A percentile compares a stretch with the other conserved stretches of the same genome.
These are phyloP conservation scores for Ectemnius cavifrons DNA, from an alignment of 2,888 invertebrate species.

Conservation along the genomic window DNA sequence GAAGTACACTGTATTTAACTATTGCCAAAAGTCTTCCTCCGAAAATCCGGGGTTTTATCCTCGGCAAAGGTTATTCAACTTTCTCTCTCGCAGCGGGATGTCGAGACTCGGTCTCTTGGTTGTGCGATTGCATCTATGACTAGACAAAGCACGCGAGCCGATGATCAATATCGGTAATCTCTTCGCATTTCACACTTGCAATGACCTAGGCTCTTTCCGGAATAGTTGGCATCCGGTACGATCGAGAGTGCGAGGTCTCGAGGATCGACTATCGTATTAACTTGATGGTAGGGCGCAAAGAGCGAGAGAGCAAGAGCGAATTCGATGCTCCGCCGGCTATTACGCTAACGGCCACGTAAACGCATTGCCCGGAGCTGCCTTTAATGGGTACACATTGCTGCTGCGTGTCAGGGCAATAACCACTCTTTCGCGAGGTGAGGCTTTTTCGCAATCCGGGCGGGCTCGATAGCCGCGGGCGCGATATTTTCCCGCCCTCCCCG, in stretches of 20 bases:
- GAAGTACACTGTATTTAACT: background rate
- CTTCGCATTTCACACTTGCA: conserved; percentile 36
- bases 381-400: conserved; percentile 50
- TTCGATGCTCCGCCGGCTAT: conserved; percentile 39
- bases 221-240: background rate
- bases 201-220: background rate
- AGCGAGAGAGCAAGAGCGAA: conserved; percentile 27
- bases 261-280: conserved; percentile 21
- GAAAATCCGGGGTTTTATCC: background rate
- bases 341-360: conserved; percentile 44
- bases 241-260: background rate
- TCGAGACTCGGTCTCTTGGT: background rate
- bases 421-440: conserved; percentile 37
- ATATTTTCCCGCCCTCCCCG: conserved; percentile 28
- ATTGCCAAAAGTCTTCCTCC: background rate
- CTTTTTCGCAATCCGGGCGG: conserved; percentile 28
- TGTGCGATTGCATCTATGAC: conserved; percentile 29
- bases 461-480: conserved; percentile 29
- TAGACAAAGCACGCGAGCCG: conserved; percentile 33
- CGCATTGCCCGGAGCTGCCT: conserved; percentile 27
- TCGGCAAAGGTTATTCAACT: background rate
- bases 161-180: conserved; percentile 51
- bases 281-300: background rate
- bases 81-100: background rate
- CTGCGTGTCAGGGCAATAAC: conserved; percentile 48